Base-by-base conservation (phyloP, 2,888 invertebrate genomes). In the Homarus gammarus region DNA sequence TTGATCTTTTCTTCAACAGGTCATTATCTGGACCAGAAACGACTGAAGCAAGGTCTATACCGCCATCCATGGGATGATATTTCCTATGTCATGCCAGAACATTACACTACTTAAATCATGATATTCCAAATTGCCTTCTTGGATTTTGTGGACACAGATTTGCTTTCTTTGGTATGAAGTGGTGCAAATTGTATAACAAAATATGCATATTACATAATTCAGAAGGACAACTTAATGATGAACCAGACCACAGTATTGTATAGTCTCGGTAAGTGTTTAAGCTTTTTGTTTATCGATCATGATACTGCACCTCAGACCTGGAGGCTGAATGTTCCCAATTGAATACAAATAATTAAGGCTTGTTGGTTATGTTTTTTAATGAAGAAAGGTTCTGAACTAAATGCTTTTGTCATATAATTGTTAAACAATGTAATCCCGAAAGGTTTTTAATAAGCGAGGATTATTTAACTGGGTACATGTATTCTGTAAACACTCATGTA, bases 61-160 rank as follows among this genome's bases (percentile, higher is more conserved):
- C 96, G 99, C 93, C 99, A 99, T 94, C 99, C 99, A 0, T 99
- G 99, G 99, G 99, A 99, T 94, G 99, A 99, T 94, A 99, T 99
- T 95, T 96, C 97, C 0, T 97, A 97, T 93, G 96, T 97, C 91
- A 95, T 97, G 93, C 97, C 97, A 6, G 97, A 97, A 93, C 87
- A 92, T 64, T 92, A 91, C 51, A 15, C 86, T 27, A 51, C 91
- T 18, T 91, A 91, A 79, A 31, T n/a, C 18, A 49, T 22, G 0
- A 73, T 73, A 73, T 10, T 73, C 68, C n/a, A 33, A 5, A 33
- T 33, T 18, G 27, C 27, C 8, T 44, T 33, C 33, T 49, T 72
- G 2, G 0, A 0, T 56, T 12, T 18, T 56, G 3, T 56, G 56
- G 56, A 18, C 22, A 0, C 5, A 18, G 56, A 22, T 18, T 56